Evolutionary conservation across 2,797 vertebrate species (phyloP).

Genomic region (Syngnathus rostellatus): DNA sequence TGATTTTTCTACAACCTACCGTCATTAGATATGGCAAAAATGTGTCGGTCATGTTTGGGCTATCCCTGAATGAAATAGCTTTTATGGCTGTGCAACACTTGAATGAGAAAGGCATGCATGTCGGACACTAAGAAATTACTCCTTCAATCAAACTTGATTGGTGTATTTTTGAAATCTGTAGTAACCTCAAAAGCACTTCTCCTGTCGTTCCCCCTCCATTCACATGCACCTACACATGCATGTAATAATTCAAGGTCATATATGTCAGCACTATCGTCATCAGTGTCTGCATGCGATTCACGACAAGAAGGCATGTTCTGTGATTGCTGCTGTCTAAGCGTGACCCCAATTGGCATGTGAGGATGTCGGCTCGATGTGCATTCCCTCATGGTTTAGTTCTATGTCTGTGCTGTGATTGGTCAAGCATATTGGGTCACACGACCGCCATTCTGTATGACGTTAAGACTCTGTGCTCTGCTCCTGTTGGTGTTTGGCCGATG

Average conservation of each 20-base stretch:
- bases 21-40: slow-evolving; percentile 11
- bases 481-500: slow-evolving; percentile 46
- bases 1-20: too few relatives aligned
- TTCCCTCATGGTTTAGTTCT: background rate
- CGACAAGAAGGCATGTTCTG: background rate
- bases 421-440: slow-evolving; percentile 43
- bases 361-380: background rate
- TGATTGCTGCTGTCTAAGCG: background rate
- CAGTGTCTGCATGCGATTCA: background rate
- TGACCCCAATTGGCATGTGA: background rate
- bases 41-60: slow-evolving; percentile 19
- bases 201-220: slow-evolving; percentile 4
- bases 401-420: slow-evolving; percentile 40
- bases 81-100: slow-evolving; percentile 29
- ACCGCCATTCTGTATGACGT: slow-evolving; percentile 58
- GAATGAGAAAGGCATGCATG: slow-evolving; percentile 35
- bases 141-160: background rate
- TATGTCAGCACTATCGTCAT: background rate
- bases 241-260: slow-evolving; percentile 7
- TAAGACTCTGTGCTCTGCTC: slow-evolving; percentile 33
- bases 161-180: slow-evolving; percentile 10
- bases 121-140: slow-evolving; percentile 9
- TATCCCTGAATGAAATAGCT: slow-evolving; percentile 46
- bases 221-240: slow-evolving; percentile 16
- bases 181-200: slow-evolving; percentile 25